Evolutionary conservation across 2,888 invertebrate species (phyloP).

Genomic region (Rhagium mordax): DNA sequence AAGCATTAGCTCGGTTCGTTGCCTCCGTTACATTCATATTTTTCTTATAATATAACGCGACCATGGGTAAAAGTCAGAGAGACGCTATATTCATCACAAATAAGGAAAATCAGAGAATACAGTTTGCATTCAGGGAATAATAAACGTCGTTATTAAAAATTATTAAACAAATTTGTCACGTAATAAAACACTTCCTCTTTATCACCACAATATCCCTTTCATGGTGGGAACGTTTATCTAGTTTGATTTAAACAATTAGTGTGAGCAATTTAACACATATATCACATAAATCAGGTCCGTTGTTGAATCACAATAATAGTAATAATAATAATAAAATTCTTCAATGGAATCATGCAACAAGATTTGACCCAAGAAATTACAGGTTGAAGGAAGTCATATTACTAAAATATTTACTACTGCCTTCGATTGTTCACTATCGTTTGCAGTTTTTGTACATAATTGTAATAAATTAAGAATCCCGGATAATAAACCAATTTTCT

Average conservation of each 20-base stretch:
- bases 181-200: background rate
- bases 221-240: background rate
- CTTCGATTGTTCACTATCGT: no score
- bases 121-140: slow-evolving; percentile 13
- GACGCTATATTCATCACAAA: slow-evolving; percentile 31
- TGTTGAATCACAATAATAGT: no score
- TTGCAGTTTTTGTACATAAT: no score
- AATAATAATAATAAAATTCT: no score
- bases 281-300: no score
- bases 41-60: slow-evolving; percentile 37
- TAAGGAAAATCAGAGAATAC: slow-evolving; percentile 21
- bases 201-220: background rate
- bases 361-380: no score
- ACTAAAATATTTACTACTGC: no score
- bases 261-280: no score
- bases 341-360: no score
- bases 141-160: background rate
- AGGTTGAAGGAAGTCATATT: no score
- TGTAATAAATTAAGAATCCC: no score
- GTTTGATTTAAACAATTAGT: background rate
- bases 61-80: slow-evolving; percentile 35
- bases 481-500: no score
- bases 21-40: slow-evolving; percentile 41
- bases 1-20: slow-evolving; percentile 41
- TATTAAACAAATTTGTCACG: background rate